These are phyloP conservation scores for Lithophane ornitopus DNA, from an alignment of 2,888 invertebrate species.

Conservation along the genomic window DNA sequence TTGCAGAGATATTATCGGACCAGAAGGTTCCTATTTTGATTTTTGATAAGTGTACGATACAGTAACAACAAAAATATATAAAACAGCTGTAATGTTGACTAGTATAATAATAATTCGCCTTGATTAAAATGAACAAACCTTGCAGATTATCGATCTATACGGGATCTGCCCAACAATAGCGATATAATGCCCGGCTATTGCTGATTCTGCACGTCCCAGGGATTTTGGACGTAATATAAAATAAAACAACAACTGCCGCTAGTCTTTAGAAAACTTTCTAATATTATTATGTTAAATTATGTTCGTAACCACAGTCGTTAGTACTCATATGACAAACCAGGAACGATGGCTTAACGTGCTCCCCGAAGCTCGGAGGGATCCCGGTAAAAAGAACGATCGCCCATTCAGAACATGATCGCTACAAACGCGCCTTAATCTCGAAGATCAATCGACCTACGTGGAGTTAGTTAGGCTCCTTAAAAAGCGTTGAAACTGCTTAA, in stretches of 20 bases:
- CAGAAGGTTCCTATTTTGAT: background rate
- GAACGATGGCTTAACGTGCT: constrained; percentile 17
- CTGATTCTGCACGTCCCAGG: constrained; percentile 37
- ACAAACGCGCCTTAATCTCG: constrained; percentile 45
- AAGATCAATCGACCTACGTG: constrained; percentile 35
- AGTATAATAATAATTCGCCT: constrained; percentile 12
- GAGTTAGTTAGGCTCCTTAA: constrained; percentile 20
- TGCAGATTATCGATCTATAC: constrained; percentile 41
- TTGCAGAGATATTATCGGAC: background rate
- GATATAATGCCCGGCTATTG: constrained; percentile 23
- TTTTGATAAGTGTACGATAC: background rate
- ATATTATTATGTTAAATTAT: background rate
- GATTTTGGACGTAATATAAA: constrained; percentile 33
- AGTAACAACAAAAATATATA: background rate
- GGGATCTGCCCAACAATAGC: constrained; percentile 24
- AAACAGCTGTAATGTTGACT: background rate
- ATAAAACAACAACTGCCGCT: background rate
- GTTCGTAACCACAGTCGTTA: background rate
- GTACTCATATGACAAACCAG: background rate
- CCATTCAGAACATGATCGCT: constrained; percentile 31
- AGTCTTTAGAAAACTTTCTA: background rate
- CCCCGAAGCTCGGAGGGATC: background rate
- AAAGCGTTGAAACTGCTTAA: constrained; percentile 33
- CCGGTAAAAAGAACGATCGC: constrained; percentile 23
- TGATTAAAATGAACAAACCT: constrained; percentile 38